Base-by-base conservation (phyloP, 2,797 vertebrate species). In the Melanotaenia maccullochi region DNA sequence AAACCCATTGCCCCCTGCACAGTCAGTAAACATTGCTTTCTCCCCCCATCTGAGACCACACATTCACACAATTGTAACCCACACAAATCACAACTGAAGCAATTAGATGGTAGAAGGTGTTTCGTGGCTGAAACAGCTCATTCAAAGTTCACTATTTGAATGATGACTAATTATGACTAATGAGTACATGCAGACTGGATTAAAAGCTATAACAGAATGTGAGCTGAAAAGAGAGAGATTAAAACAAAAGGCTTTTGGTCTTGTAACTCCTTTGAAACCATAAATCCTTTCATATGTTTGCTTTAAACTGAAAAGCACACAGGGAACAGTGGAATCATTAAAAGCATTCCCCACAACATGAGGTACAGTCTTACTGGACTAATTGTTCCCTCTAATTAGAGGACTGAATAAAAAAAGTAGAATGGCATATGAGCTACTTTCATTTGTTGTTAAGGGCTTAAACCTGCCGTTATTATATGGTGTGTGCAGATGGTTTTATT, bases 301-400 rank as follows among this genome's bases (percentile, higher is more conserved):
- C 49, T 61, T 22, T 38, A 6, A 60, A 38, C 12, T 38, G 22
- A 55, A 20, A 12, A 14, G 2, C 24, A 49, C 30, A 49, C 32
- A 51, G 1, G 6, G 13, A 4, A 14, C 5, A 28, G 24, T 12
- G 9, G 5, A 25, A 18, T 56, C 2, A 16, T 1, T 49, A 3
- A 58, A 47, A 70, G 11, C 12, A 13, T 18, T 35, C 13, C 56
- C 56, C 13, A 25, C 28, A 18, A 16, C 38, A 14, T 20, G 33
- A 59, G 11, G 11, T 51, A 6, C 11, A 30, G 16, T 5, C 32
- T 36, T 9, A 8, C 12, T 1, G 30, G 9, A n/a, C 51, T 25
- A 30, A 25, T 14, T 47, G 7, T 18, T 13, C 24, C 20, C 54
- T 64, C 22, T 64, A 49, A 51, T 64, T 64, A 72, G 20, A 28